Percentiles rank a stretch among this genome's conserved stretches.
These are phyloP conservation scores for Epirrita christyi DNA, from an alignment of 2,888 invertebrate species.

Conservation along the genomic window DNA sequence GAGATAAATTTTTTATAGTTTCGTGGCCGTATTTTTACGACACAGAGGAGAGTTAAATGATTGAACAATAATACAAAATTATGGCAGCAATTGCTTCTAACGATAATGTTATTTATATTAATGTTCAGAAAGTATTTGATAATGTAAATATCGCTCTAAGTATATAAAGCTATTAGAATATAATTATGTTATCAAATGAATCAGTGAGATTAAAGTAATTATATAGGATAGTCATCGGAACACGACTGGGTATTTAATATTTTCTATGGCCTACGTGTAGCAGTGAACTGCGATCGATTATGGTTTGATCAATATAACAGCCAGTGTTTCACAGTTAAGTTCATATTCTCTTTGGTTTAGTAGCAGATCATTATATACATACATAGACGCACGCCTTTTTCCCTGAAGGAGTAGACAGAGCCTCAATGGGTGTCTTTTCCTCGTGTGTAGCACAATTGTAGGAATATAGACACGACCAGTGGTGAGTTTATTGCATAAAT, in stretches of 20 bases:
- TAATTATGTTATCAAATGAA: constrained; percentile 77
- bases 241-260: constrained; percentile 66
- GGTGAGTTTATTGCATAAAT: background rate
- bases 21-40: constrained; percentile 29
- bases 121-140: constrained; percentile 55
- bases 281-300: background rate
- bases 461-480: no score
- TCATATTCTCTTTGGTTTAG: no score
- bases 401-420: no score
- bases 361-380: no score
- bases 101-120: constrained; percentile 42
- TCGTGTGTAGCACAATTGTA: no score
- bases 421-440: no score
- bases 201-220: constrained; percentile 81
- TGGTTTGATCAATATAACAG: background rate
- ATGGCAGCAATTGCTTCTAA: constrained; percentile 56
- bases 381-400: no score
- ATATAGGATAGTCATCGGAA: constrained; percentile 52
- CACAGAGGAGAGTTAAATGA: constrained; percentile 26
- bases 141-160: constrained; percentile 77
- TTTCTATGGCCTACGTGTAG: constrained; percentile 41
- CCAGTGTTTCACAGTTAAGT: background rate
- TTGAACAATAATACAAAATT: constrained; percentile 37
- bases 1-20: constrained; percentile 24
- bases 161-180: constrained; percentile 70